Conservation (phyloP, 2,113 vertebrate genomes). For the Mirounga angustirostris region DNA sequence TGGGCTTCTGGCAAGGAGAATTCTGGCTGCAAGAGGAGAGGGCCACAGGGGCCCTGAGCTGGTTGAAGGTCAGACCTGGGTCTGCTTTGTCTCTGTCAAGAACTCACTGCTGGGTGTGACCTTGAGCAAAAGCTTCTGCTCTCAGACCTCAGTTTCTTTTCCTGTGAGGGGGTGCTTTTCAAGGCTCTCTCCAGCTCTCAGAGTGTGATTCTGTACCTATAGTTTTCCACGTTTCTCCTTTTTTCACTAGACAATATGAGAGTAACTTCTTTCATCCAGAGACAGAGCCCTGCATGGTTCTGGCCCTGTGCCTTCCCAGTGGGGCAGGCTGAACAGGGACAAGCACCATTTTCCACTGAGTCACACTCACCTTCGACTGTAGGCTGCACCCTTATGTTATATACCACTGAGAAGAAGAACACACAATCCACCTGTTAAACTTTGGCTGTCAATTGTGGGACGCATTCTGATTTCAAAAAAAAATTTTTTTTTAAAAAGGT, state of each 20-base stretch:
- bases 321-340: background rate
- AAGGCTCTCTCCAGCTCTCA: too few species aligned
- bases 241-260: background rate
- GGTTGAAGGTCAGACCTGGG: background rate
- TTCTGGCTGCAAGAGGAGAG: background rate
- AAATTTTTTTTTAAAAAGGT: background rate
- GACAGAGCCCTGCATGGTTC: background rate
- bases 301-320: background rate
- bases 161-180: rapidly evolving
- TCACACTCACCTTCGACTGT: background rate
- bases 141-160: background rate
- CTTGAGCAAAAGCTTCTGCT: background rate
- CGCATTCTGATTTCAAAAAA: background rate
- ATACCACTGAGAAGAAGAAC: background rate
- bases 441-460: background rate
- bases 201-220: background rate
- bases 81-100: background rate
- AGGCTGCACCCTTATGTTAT: background rate
- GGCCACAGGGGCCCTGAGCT: background rate
- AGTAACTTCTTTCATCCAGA: background rate
- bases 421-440: background rate
- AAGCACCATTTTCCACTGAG: background rate
- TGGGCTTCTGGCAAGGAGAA: background rate
- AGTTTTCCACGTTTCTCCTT: background rate
- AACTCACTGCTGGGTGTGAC: background rate